Conservation (phyloP, 2,888 invertebrate genomes). For the Hemaris fuciformis region DNA sequence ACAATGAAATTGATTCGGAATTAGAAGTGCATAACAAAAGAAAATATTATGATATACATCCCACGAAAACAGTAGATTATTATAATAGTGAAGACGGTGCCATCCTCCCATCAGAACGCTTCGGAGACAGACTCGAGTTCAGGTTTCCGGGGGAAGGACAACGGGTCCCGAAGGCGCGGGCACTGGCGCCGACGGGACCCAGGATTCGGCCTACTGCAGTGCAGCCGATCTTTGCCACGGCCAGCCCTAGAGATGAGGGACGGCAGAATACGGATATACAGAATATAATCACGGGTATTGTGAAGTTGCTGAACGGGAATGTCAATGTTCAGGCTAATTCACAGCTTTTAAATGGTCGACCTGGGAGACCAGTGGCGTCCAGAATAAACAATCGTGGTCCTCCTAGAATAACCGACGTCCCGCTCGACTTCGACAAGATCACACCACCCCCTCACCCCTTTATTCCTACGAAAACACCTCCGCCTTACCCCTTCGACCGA, state of each 20-base stretch:
- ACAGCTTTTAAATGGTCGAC: slow-evolving; percentile 81
- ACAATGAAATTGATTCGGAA: slow-evolving; percentile 83
- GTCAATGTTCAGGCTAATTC: slow-evolving; percentile 92
- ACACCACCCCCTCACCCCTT: slow-evolving; percentile 70
- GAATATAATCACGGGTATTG: slow-evolving; percentile 94
- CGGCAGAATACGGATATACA: slow-evolving; percentile 87
- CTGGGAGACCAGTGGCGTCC: slow-evolving; percentile 85
- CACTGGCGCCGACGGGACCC: slow-evolving; percentile 86
- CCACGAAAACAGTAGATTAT: slow-evolving; percentile 76
- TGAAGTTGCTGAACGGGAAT: slow-evolving; percentile 93
- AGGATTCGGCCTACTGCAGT: slow-evolving; percentile 79
- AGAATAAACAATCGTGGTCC: slow-evolving; percentile 95
- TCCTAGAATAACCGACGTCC: slow-evolving; percentile 90
- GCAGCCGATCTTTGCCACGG: slow-evolving; percentile 79
- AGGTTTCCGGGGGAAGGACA: slow-evolving; percentile 87
- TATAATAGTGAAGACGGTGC: slow-evolving; percentile 61
- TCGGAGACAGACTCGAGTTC: slow-evolving; percentile 69
- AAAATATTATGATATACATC: slow-evolving; percentile 78
- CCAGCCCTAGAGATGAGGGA: slow-evolving; percentile 67
- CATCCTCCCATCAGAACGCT: slow-evolving; percentile 61
- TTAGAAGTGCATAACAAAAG: slow-evolving; percentile 73
- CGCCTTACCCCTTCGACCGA: slow-evolving; percentile 89
- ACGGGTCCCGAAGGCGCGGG: slow-evolving; percentile 88
- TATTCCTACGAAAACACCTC: slow-evolving; percentile 77
- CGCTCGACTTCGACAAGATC: slow-evolving; percentile 84